Evolutionary conservation across 2,888 invertebrate genomes (phyloP).

Genomic region (Tenthredo distinguenda): DNA sequence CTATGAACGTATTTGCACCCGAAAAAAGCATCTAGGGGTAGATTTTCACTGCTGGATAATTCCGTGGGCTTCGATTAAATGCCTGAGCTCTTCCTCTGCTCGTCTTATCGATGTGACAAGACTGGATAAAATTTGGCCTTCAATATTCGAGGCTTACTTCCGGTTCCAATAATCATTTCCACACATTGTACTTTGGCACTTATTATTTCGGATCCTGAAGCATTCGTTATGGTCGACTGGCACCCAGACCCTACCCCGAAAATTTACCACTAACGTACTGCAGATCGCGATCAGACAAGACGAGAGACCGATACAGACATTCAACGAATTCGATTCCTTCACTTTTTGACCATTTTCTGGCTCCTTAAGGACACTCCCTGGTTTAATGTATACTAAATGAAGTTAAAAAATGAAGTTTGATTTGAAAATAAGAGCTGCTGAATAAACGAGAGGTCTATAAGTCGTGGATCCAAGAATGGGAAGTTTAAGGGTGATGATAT

Average conservation of each 20-base stretch:
- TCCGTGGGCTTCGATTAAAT: background rate
- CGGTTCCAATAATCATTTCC: slow-evolving; percentile 17
- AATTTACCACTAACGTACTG: background rate
- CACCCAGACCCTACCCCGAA: background rate
- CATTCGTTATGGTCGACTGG: slow-evolving; percentile 11
- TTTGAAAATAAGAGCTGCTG: background rate
- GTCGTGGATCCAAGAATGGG: background rate
- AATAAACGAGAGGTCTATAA: background rate
- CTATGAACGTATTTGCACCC: background rate
- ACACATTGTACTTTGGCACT: background rate
- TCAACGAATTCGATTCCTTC: background rate
- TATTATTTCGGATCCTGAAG: slow-evolving; percentile 13
- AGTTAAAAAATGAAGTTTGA: background rate
- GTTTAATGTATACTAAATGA: background rate
- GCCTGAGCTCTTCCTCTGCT: background rate
- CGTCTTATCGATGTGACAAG: background rate
- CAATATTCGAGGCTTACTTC: slow-evolving; percentile 16
- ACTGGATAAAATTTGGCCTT: background rate
- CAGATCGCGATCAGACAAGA: background rate
- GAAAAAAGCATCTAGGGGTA: background rate
- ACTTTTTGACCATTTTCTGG: background rate
- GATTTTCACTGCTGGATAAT: background rate
- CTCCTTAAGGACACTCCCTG: background rate
- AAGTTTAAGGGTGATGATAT: background rate
- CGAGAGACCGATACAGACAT: background rate